Conservation (phyloP, 2,888 invertebrate species). For the Dascillus cervinus region DNA sequence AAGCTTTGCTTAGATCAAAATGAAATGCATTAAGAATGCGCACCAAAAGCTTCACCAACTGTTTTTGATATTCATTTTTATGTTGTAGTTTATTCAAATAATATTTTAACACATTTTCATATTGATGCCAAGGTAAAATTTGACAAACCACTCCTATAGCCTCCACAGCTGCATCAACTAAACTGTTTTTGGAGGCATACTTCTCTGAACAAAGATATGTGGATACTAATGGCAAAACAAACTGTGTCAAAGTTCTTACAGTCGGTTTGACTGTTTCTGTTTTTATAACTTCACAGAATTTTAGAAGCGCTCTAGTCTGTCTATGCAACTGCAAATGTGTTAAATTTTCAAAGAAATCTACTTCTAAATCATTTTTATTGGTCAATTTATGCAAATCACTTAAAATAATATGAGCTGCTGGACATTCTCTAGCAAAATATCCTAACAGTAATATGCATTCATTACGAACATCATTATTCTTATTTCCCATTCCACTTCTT, state of each 20-base stretch:
- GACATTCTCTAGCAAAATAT: slow-evolving; percentile 64
- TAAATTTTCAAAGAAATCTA: slow-evolving; percentile 93
- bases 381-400: slow-evolving; percentile 61
- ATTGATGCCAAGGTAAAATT: slow-evolving; percentile 83
- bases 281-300: slow-evolving; percentile 61
- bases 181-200: slow-evolving; percentile 66
- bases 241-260: slow-evolving; percentile 69
- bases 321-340: slow-evolving; percentile 82
- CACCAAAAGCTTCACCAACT: slow-evolving; percentile 67
- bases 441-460: slow-evolving; percentile 76
- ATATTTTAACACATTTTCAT: slow-evolving; percentile 71
- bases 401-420: slow-evolving; percentile 61
- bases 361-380: slow-evolving; percentile 68
- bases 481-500: slow-evolving; percentile 61
- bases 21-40: slow-evolving; percentile 86
- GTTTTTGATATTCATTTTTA: slow-evolving; percentile 71
- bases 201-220: slow-evolving; percentile 72
- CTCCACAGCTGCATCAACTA: slow-evolving; percentile 81
- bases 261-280: slow-evolving; percentile 54
- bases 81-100: slow-evolving; percentile 67
- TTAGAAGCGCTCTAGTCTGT: slow-evolving; percentile 72
- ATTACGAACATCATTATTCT: slow-evolving; percentile 63
- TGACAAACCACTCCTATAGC: slow-evolving; percentile 68
- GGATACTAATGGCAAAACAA: slow-evolving; percentile 76
- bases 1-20: slow-evolving; percentile 70